Base-by-base conservation (phyloP, 2,113 vertebrate genomes). In the Chaetops frenatus region DNA sequence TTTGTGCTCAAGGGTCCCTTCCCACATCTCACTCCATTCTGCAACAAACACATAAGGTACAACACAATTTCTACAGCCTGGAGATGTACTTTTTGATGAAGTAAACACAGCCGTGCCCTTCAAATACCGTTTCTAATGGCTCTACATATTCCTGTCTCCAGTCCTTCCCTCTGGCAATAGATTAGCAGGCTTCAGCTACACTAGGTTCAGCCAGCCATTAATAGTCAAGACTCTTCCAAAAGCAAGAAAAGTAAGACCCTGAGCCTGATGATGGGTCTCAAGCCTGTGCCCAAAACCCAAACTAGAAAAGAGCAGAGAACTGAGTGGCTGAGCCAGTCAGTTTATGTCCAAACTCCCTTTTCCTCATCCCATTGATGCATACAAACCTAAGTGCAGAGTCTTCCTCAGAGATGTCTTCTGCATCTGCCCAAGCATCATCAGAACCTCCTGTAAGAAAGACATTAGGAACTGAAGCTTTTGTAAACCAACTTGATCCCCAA, bases 321-420 rank as follows among this genome's bases (percentile, higher is more conserved):
- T 51, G 54, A 69, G 35, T 7, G n/a, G 21, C 29, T 62, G 24
- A 86, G 44, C 12, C 64, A 89, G 61, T 13, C 65, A 88, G 40
- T n/a, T 87, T 82, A 60, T 24, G 40, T 38, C 20, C 48, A 50
- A 40, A 62, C 9, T 56, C 45, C 23, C 12, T 66, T 69, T 61
- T 61, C 69, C 47, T 38, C 35, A 45, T 8, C 15, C 33, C 51
- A 83, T 29, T 4, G 25, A 73, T 17, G 51, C 20, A 79, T 62
- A 97, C 98, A 98, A 96, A 99, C 99, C 99, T 97, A 91, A 98
- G 98, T 8, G 96, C 98, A 67, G 97, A 96, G 93, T 99, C 99
- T n/a, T 99, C 99, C 91, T 99, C 99, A 1, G 97, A 98, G 86
- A 99, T 92, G 66, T 99, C 99, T 83, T 99, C 99, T 10, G 98